Evolutionary conservation across 2,113 vertebrate species (phyloP), one percentile per base, ranked within the genome.

Genomic region (Taurulus bubalis): DNA sequence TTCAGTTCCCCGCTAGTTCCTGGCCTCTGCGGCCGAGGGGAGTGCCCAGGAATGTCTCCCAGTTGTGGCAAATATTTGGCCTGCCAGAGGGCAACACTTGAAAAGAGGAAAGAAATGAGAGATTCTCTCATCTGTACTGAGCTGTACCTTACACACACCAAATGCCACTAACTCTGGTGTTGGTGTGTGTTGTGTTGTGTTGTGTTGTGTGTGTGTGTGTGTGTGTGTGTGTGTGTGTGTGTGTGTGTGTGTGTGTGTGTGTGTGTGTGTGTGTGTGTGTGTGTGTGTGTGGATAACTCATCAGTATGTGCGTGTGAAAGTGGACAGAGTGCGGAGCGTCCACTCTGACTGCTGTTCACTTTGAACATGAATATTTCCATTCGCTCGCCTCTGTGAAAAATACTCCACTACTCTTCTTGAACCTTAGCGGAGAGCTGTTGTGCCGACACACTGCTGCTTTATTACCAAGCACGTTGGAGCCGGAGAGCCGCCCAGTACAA

Each of bases 11-110:
- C 70, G 75, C 66, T 71, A 38, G 62, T 86, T 77, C 38, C 72
- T 67, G 69, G 82, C 84, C 78, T 84, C 30, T 18, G 79, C 0
- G 8, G 77, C 79, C 11, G 40, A 81, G 66, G 90, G 89, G 83
- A 89, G 88, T 75, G 88, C 83, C 77, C 85, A 85, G 92, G 92
- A 94, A 93, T 94, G 90, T 94, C 87, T 91, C 85, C 79, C 53
- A 78, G 86, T 72, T 49, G 32, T 87, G 88, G 88, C 85, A 92
- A 93, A 93, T 94, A 93, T 90, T 90, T 92, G 74, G 79, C 75
- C 73, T 85, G 83, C 85, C 76, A 4, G 66, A 86, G 82, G 84
- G 74, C 84, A 85, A 53, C 87, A 66, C 83, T 89, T 78, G 76
- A 64, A 83, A 77, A 63, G 84, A 85, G 80, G 85, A 60, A 77